phyloP scores from a whole-genome alignment of 2,113 vertebrate species.

The Oryzias melastigma region DNA sequence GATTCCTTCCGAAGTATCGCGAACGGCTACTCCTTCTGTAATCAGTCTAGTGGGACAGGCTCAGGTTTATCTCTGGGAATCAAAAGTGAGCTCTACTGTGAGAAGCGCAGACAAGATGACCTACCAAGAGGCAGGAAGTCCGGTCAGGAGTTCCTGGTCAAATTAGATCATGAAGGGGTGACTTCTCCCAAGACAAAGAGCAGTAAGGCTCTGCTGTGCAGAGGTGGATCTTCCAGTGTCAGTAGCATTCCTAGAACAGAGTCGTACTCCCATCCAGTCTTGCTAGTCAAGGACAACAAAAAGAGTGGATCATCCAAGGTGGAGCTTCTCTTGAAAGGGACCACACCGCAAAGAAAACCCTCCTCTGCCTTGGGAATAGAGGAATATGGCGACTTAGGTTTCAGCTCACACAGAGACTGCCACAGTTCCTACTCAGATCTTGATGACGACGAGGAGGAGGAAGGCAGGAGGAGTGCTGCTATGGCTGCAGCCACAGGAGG shows the following conservation, averaged over 20 bases:
- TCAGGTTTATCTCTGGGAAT: conserved; percentile 73
- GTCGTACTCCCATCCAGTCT: conserved; percentile 81
- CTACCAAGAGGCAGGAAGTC: conserved; percentile 76
- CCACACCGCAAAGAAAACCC: conserved; percentile 82
- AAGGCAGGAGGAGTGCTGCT: conserved; percentile 61
- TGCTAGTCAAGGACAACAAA: conserved; percentile 87
- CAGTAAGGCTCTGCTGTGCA: conserved; percentile 86
- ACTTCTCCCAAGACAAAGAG: conserved; percentile 96
- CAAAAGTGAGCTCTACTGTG: conserved; percentile 78
- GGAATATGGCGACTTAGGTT: conserved; percentile 78
- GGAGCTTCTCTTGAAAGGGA: conserved; percentile 83
- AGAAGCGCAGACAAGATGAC: conserved; percentile 81
- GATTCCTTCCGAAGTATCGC: conserved; percentile 96
- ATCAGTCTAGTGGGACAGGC: conserved; percentile 74
- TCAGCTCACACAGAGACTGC: conserved; percentile 90
- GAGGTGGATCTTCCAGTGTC: conserved; percentile 69
- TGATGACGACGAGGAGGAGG: conserved; percentile 81
- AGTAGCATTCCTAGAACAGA: conserved; percentile 73
- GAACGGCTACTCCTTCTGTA: conserved; percentile 87
- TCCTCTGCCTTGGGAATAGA: conserved; percentile 63
- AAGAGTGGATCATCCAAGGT: conserved; percentile 81
- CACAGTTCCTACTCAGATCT: conserved; percentile 91
- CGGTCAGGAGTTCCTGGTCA: conserved; percentile 86
- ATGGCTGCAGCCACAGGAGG: conserved; percentile 71
- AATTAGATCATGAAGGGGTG: conserved; percentile 96